Evolutionary conservation across 2,797 vertebrate genomes (phyloP).

Genomic region (Chelon labrosus): DNA sequence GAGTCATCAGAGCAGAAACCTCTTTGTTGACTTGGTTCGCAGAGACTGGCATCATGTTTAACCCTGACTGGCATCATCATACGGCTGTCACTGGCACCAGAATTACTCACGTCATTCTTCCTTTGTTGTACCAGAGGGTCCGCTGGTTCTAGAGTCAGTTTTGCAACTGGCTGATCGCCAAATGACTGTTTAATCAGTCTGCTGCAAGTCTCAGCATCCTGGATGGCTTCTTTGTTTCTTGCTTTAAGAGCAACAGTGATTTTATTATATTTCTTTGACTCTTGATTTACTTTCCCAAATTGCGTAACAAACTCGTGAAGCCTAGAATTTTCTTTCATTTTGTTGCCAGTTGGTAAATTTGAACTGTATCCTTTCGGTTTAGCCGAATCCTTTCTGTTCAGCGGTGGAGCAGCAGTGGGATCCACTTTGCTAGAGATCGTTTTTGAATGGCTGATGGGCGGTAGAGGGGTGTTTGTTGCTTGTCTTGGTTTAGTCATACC

Average conservation of each 20-base stretch:
- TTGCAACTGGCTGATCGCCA: conserved; percentile 40
- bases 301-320: conserved; percentile 19
- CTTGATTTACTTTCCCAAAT: conserved; percentile 13
- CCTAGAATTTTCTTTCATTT: conserved; percentile 30
- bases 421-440: conserved; percentile 25
- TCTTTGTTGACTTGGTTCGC: conserved; percentile 43
- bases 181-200: conserved; percentile 37
- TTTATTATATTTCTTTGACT: conserved; percentile 27
- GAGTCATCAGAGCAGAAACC: conserved; percentile 66
- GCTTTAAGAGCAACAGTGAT: conserved; percentile 28
- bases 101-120: conserved; percentile 39
- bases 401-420: background rate
- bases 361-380: conserved; percentile 21
- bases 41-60: conserved; percentile 43
- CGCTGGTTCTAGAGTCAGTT: conserved; percentile 16
- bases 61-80: conserved; percentile 39
- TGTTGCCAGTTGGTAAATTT: conserved; percentile 28
- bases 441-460: conserved; percentile 72
- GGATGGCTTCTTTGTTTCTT: conserved; percentile 30
- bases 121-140: conserved; percentile 35
- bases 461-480: conserved; percentile 56
- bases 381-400: conserved; percentile 9
- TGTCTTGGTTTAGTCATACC: conserved; percentile 40
- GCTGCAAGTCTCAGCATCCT: conserved; percentile 30
- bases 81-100: conserved; percentile 34